These are phyloP conservation scores for Philereme vetulata DNA, from an alignment of 2,888 invertebrate genomes.

Conservation along the genomic window DNA sequence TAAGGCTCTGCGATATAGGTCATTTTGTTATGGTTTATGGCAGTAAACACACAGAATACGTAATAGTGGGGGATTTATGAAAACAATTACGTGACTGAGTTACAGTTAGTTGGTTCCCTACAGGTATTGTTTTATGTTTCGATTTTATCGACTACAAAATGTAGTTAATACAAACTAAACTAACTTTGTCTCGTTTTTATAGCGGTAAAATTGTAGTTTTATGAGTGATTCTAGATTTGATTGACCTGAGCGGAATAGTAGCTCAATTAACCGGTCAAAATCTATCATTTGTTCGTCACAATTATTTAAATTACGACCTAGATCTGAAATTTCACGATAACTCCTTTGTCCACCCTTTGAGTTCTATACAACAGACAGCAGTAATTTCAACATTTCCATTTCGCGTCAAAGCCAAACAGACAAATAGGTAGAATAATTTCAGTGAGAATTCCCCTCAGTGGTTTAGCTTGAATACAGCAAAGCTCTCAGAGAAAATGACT, in stretches of 20 bases:
- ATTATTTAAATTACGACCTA: too few relatives aligned
- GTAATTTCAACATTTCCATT: constrained; percentile 10
- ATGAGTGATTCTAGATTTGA: neutral
- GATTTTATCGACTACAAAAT: constrained; percentile 23
- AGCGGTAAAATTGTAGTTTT: neutral
- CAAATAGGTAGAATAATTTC: constrained; percentile 12
- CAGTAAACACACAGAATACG: constrained; percentile 35
- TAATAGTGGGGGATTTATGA: constrained; percentile 33
- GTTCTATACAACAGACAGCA: neutral
- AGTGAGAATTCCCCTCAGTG: constrained; percentile 9
- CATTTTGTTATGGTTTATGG: constrained; percentile 44
- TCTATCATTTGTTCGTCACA: too few relatives aligned
- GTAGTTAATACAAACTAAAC: neutral
- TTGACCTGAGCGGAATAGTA: neutral
- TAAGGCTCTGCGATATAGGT: constrained; percentile 52
- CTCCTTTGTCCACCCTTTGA: constrained; percentile 1
- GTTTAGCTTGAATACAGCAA: constrained; percentile 14
- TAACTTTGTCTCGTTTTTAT: neutral
- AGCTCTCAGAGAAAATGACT: constrained; percentile 8
- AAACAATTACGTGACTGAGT: constrained; percentile 39
- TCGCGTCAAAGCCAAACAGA: constrained; percentile 11
- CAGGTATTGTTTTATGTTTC: constrained; percentile 20
- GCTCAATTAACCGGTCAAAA: too few relatives aligned
- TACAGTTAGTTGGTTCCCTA: constrained; percentile 18
- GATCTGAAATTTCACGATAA: too few relatives aligned